phyloP scores from a whole-genome alignment of 2,797 vertebrate species.

The Danio choprae region DNA sequence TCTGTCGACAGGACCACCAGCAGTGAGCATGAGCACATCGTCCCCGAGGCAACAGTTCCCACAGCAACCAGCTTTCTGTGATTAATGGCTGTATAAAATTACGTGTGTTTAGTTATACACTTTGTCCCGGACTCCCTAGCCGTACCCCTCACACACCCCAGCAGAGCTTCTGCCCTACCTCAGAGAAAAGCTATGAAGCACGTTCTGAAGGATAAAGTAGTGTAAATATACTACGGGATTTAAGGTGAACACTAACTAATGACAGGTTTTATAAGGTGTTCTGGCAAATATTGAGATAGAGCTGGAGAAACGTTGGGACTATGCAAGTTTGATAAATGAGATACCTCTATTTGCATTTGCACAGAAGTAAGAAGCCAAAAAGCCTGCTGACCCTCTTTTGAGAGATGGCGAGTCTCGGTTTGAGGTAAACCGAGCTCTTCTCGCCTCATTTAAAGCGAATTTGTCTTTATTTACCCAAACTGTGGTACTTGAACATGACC shows the following conservation, averaged over 20 bases:
- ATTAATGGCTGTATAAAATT: conserved; percentile 74
- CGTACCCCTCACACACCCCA: conserved; percentile 1
- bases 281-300: conserved; percentile 37
- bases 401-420: conserved; percentile 16
- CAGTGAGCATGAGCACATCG: conserved; percentile 64
- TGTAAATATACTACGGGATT: conserved; percentile 31
- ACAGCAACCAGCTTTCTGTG: conserved; percentile 57
- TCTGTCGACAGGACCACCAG: conserved; percentile 75
- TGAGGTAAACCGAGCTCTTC: conserved; percentile 36
- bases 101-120: conserved; percentile 32
- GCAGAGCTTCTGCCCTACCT: conserved; percentile 30
- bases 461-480: conserved; percentile 41
- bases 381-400: conserved; percentile 30
- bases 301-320: conserved; percentile 1
- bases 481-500: conserved; percentile 35
- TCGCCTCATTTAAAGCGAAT: conserved; percentile 31
- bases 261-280: conserved; percentile 32
- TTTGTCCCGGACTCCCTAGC: conserved; percentile 6
- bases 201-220: conserved; percentile 24
- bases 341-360: conserved; percentile 29
- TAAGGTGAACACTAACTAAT: conserved; percentile 7
- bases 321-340: conserved; percentile 21
- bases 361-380: conserved; percentile 13
- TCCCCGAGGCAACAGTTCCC: conserved; percentile 58
- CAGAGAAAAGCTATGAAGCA: conserved; percentile 31